Conservation (phyloP, 2,888 invertebrate species). For the Xestoiulus laeticollis region DNA sequence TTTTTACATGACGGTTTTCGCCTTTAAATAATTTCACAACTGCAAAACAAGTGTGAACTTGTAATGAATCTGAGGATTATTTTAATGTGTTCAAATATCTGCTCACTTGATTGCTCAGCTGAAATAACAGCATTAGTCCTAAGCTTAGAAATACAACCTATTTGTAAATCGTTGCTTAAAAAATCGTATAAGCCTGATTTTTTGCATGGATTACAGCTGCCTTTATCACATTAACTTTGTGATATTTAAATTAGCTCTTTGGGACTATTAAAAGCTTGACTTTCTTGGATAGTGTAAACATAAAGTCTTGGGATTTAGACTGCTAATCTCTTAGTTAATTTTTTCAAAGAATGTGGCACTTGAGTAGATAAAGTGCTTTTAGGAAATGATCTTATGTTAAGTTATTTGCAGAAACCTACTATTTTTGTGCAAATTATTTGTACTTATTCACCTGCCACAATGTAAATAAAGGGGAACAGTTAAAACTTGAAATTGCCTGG, state of each 20-base stretch:
- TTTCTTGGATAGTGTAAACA: not conserved
- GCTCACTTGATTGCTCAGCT: conserved; percentile 10
- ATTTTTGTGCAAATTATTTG: no score
- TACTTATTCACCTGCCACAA: no score
- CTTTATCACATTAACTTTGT: not conserved
- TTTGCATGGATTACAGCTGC: not conserved
- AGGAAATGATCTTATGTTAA: not conserved
- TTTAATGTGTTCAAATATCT: not conserved
- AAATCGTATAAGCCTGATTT: not conserved
- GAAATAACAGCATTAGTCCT: not conserved
- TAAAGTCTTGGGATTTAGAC: not conserved
- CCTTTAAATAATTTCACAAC: not conserved
- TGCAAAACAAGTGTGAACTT: not conserved
- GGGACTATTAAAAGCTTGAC: no score
- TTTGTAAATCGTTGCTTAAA: not conserved
- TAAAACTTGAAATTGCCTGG: no score
- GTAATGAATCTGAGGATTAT: not conserved
- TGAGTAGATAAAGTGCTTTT: not conserved
- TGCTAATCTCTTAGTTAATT: not conserved
- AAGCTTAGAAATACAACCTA: no score
- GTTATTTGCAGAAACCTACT: no score
- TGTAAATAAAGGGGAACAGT: no score
- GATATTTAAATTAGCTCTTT: no score
- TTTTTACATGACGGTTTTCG: not conserved
- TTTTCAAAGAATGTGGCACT: not conserved